Evolutionary conservation across 2,888 invertebrate species (phyloP), one percentile per base, ranked within the genome.

Genomic region (Steinernema scapterisci): DNA sequence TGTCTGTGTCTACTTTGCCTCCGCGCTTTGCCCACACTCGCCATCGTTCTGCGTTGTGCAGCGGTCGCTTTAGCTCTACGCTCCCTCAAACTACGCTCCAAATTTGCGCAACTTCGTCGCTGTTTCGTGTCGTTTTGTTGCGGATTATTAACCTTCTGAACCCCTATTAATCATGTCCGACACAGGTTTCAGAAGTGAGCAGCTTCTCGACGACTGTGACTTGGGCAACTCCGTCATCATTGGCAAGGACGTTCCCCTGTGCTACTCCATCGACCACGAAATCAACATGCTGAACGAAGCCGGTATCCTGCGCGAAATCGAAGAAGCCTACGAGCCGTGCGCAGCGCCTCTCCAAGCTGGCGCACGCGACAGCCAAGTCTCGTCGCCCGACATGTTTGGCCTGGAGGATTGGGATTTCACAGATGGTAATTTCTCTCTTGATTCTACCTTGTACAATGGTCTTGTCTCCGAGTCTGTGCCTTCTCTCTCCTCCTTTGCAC

Each of bases 341-440:
- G 16, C 11, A n/a, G 51, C 9, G 11, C 11, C 9, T 9, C 51
- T 25, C 11, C 54, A 54, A 23, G 23, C 25, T 21, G 23, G 5
- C 6, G 16, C 19, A 5, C 16, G 27, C 38, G 63, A 31, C 63
- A 63, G n/a, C 31, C 27, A 25, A 16, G 11, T 38, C 1, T 23
- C 54, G 25, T 25, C 16, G 11, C 13, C 27, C 31, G 63, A 63
- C 13, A 3, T 63, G 11, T 31, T 63, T 16, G 2, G n/a, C 2
- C 27, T 63, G 11, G 63, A 63, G 31, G 63, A 63, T 31, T 63
- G 63, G 63, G 23, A 25, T 9, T n/a, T 63, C 38, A 25, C 1
- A 1, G 31, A 63, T 27, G 63, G 63, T 63, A 63, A 63, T 31
- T 63, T 63, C 19, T 63, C 31, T 31, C 63, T 31, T 63, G 31